These are phyloP conservation scores for Octonoba sinensis DNA, from an alignment of 2,888 invertebrate genomes.

Conservation along the genomic window DNA sequence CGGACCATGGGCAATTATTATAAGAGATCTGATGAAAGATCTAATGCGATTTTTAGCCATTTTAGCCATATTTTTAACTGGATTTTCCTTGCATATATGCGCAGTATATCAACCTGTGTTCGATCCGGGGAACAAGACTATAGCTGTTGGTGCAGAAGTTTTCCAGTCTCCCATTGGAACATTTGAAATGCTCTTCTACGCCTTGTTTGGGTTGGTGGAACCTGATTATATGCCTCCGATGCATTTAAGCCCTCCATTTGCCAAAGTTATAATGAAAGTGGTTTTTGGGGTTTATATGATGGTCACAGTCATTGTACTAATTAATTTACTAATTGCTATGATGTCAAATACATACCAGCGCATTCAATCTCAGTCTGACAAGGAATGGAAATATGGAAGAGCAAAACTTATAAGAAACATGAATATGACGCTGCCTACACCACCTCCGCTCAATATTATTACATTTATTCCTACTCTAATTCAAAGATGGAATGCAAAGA, in stretches of 20 bases:
- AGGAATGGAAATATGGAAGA: conserved; percentile 99
- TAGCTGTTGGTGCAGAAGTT: conserved; percentile 65
- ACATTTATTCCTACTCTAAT: conserved; percentile 73
- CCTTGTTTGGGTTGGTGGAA: conserved; percentile 91
- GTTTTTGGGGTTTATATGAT: conserved; percentile 98
- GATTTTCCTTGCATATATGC: conserved; percentile 91
- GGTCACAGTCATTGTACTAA: conserved; percentile 97
- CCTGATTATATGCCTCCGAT: conserved; percentile 75
- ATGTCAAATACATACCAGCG: conserved; percentile 99
- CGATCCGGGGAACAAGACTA: conserved; percentile 67
- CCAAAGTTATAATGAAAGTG: conserved; percentile 73
- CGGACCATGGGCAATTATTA: conserved; percentile 99
- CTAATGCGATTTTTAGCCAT: conserved; percentile 86
- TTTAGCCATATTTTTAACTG: conserved; percentile 96
- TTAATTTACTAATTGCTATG: conserved; percentile 99
- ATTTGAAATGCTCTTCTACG: conserved; percentile 97
- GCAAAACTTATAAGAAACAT: conserved; percentile 98
- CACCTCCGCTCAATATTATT: conserved; percentile 95
- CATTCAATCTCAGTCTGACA: conserved; percentile 99
- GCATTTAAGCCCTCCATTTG: conserved; percentile 73
- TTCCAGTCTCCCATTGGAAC: conserved; percentile 88
- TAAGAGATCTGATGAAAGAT: conserved; percentile 76
- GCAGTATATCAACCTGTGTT: conserved; percentile 89
- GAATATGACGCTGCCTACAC: conserved; percentile 97
- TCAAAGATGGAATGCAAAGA: conserved; percentile 46